These are phyloP conservation scores for Acanthosoma haemorrhoidale DNA, from an alignment of 2,888 invertebrate species.

Conservation along the genomic window DNA sequence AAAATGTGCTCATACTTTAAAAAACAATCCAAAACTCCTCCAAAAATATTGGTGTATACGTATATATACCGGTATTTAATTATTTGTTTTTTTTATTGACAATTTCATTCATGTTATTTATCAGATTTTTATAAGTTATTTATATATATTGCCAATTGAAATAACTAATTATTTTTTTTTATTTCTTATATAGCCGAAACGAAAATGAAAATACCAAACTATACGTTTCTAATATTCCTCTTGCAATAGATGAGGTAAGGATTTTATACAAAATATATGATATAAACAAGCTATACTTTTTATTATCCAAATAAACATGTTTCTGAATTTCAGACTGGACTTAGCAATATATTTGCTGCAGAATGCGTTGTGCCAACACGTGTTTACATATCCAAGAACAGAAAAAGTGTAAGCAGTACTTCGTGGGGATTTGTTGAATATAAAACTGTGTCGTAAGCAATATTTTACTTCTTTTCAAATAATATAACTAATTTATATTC, in stretches of 20 bases:
- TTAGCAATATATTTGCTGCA: not conserved
- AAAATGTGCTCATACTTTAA: too few species aligned
- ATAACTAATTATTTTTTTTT: not conserved
- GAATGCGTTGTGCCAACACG: not conserved
- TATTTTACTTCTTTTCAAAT: too few species aligned
- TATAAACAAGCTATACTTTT: not conserved
- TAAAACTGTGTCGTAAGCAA: not conserved
- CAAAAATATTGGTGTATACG: too few species aligned
- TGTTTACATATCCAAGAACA: not conserved
- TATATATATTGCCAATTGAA: not conserved
- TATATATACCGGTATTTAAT: too few species aligned
- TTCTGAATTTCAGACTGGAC: not conserved
- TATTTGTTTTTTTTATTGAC: too few species aligned
- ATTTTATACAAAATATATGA: not conserved
- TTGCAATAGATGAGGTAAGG: not conserved
- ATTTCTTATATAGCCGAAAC: not conserved
- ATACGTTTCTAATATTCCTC: not conserved
- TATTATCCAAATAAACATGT: too few species aligned
- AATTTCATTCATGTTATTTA: too few species aligned
- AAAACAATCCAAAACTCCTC: too few species aligned
- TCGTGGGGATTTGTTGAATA: not conserved
- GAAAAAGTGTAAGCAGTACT: not conserved
- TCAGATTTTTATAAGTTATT: too few species aligned
- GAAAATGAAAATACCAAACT: not conserved
- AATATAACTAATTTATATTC: too few species aligned